Percentiles rank a stretch among this genome's conserved stretches.
Conservation (phyloP, 2,797 vertebrate species). For the Lepidocolaptes lacrymiger region DNA sequence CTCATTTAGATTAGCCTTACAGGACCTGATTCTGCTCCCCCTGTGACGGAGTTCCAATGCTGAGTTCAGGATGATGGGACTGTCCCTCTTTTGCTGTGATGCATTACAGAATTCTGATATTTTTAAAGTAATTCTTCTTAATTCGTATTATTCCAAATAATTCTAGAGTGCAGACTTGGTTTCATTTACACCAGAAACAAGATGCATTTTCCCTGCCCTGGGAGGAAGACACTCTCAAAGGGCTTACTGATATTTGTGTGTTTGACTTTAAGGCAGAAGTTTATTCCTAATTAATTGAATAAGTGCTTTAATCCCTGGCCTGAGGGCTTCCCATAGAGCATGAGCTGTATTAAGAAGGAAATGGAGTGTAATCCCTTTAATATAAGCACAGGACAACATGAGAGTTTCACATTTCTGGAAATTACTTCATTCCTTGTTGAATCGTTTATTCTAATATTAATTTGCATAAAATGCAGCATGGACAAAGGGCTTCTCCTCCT, state of each 20-base stretch:
- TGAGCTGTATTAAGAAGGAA: conserved; percentile 83
- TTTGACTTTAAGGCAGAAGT: conserved; percentile 68
- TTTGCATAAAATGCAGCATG: conserved; percentile 35
- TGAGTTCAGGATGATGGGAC: background rate
- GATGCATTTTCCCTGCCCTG: conserved; percentile 13
- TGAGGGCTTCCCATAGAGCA: conserved; percentile 79
- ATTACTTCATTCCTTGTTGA: conserved; percentile 68
- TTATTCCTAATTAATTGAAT: conserved; percentile 82
- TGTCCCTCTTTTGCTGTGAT: background rate
- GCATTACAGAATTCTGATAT: background rate
- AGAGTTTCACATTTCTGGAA: conserved; percentile 69
- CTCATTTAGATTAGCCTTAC: background rate
- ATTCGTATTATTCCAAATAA: background rate
- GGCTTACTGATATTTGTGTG: conserved; percentile 71
- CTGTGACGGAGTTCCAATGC: background rate
- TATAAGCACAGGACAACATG: conserved; percentile 72
- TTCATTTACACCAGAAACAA: conserved; percentile 52
- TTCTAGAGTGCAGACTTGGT: background rate
- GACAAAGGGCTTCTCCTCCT: background rate
- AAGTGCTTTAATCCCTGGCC: conserved; percentile 81
- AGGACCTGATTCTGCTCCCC: background rate
- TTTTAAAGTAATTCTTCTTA: background rate
- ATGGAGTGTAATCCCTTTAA: conserved; percentile 84
- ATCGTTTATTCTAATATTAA: conserved; percentile 40
- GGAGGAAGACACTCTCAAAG: conserved; percentile 65